phyloP scores from a whole-genome alignment of 2,113 vertebrate species.

The Platichthys stellatus region DNA sequence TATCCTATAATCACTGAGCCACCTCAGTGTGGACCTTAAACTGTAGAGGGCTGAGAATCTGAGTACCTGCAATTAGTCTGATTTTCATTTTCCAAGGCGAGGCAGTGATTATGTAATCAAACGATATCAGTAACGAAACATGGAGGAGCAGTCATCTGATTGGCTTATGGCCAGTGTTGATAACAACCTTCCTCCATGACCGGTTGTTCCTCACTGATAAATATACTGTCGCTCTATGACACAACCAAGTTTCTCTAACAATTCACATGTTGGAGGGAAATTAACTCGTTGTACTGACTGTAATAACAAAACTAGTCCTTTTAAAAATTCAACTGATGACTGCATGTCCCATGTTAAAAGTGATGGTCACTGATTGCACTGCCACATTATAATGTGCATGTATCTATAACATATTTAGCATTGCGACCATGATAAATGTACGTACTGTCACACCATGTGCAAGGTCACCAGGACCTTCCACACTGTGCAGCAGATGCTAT shows the following conservation, averaged over 20 bases:
- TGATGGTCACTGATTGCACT: not conserved
- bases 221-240: no score
- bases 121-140: not conserved
- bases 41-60: not conserved
- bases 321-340: no score
- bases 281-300: not conserved
- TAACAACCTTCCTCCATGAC: no score
- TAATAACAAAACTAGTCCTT: not conserved
- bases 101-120: constrained; percentile 2
- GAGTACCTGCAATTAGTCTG: not conserved
- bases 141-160: not conserved
- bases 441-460: not conserved
- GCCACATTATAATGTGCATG: not conserved
- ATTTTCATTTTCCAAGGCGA: constrained; percentile 9
- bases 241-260: no score
- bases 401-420: not conserved
- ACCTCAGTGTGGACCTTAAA: not conserved
- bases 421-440: not conserved
- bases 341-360: not conserved
- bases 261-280: not conserved
- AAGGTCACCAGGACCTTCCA: not conserved
- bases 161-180: not conserved
- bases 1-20: not conserved
- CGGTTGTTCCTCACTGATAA: not conserved
- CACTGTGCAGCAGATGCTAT: not conserved